These are phyloP conservation scores for Rhizomys pruinosus DNA, from an alignment of 2,113 vertebrate genomes.

Conservation along the genomic window DNA sequence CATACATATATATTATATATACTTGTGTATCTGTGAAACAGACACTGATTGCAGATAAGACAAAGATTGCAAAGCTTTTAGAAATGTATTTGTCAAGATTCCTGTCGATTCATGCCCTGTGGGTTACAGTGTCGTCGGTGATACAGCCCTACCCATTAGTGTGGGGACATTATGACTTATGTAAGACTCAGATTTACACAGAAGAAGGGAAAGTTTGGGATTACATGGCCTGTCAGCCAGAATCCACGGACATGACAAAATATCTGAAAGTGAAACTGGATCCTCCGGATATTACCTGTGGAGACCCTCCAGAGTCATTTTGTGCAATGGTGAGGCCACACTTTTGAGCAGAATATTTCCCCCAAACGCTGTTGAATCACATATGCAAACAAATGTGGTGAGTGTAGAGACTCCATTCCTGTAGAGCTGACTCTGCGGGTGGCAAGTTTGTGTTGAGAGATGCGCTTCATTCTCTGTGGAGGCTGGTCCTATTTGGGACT, in stretches of 20 bases:
- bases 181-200: constrained; percentile 96
- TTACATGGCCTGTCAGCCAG: constrained; percentile 99
- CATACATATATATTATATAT: background rate
- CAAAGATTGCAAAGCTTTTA: constrained; percentile 84
- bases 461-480: background rate
- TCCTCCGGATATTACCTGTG: constrained; percentile 97
- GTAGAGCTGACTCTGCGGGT: background rate
- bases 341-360: constrained; percentile 56
- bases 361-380: background rate
- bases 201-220: constrained; percentile 98
- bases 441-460: background rate
- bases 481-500: background rate
- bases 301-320: constrained; percentile 97
- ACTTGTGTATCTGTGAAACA: constrained; percentile 66
- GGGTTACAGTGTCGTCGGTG: constrained; percentile 92
- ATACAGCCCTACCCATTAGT: constrained; percentile 96
- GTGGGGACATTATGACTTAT: constrained; percentile 98
- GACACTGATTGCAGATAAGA: constrained; percentile 57
- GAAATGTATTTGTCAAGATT: constrained; percentile 95
- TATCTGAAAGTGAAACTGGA: constrained; percentile 96
- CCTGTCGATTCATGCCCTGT: constrained; percentile 93
- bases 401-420: background rate
- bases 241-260: constrained; percentile 97
- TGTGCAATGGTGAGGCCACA: constrained; percentile 96
- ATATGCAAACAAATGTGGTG: background rate